A percentile compares a stretch with the other conserved stretches of the same genome.
phyloP scores from a whole-genome alignment of 2,113 vertebrate genomes.

The Myiozetetes cayanensis region DNA sequence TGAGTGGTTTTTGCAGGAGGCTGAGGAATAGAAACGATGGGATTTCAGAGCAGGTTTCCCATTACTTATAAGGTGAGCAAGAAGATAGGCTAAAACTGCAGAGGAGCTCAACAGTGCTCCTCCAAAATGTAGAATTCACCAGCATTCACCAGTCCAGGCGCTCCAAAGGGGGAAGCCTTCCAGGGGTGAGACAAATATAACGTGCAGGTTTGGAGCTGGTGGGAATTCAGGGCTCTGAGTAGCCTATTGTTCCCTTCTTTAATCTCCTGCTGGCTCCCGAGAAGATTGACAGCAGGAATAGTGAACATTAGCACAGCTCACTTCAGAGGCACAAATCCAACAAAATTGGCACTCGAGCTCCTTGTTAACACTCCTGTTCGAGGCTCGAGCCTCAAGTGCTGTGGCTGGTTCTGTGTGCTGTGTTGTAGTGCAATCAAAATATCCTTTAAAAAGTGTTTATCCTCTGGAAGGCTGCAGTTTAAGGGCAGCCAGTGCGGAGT shows the following conservation, averaged over 20 bases:
- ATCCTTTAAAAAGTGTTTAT: not conserved
- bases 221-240: not conserved
- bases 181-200: not conserved
- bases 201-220: not conserved
- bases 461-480: not conserved
- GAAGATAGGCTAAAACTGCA: not conserved
- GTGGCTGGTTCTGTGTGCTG: not conserved
- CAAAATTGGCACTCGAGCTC: constrained; percentile 39
- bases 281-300: constrained; percentile 32
- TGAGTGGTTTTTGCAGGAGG: not conserved
- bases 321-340: constrained; percentile 55
- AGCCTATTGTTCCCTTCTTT: constrained; percentile 25
- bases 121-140: not conserved
- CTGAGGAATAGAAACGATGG: not conserved
- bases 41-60: not conserved
- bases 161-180: not conserved
- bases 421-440: constrained; percentile 25
- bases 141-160: not conserved
- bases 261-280: constrained; percentile 16
- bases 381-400: constrained; percentile 21
- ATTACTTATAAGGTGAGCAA: not conserved
- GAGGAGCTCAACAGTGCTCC: not conserved
- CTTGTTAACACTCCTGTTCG: constrained; percentile 8
- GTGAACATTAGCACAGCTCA: constrained; percentile 8
- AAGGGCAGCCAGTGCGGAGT: not conserved